These are phyloP conservation scores for Cottoperca gobio DNA, from an alignment of 2,797 vertebrate species.

Conservation along the genomic window DNA sequence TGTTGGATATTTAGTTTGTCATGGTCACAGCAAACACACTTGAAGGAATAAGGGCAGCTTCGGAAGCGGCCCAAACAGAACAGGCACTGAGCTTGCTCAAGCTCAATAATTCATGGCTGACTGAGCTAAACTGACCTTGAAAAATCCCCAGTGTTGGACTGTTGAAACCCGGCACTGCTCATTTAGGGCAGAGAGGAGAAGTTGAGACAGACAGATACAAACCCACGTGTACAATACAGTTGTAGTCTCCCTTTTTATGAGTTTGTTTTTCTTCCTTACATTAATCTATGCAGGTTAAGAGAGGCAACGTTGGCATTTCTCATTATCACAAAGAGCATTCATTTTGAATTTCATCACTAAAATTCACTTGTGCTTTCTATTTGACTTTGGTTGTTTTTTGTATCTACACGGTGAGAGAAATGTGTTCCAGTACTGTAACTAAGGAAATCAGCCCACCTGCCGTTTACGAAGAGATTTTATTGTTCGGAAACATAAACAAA, in stretches of 20 bases:
- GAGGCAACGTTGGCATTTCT: neutral
- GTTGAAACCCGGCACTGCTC: conserved; percentile 72
- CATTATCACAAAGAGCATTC: neutral
- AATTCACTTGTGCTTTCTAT: neutral
- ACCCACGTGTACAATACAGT: neutral
- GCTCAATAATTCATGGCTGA: conserved; percentile 83
- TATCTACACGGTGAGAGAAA: too few relatives aligned
- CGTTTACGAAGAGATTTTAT: neutral
- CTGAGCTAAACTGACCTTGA: conserved; percentile 78
- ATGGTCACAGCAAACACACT: neutral
- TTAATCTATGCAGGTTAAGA: neutral
- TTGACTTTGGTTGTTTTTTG: neutral
- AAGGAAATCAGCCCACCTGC: neutral
- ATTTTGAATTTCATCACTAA: neutral
- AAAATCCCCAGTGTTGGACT: conserved; percentile 61
- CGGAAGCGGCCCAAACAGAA: conserved; percentile 43
- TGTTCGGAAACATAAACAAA: neutral
- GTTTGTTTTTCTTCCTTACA: neutral
- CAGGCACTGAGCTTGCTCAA: conserved; percentile 57
- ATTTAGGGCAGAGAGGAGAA: conserved; percentile 60
- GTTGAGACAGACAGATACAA: conserved; percentile 39
- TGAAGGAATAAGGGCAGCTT: conserved; percentile 23
- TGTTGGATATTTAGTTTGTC: conserved; percentile 21
- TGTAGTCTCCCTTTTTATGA: neutral
- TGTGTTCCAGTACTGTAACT: neutral